Evolutionary conservation across 2,113 vertebrate species (phyloP).

Genomic region (Anoplopoma fimbria): DNA sequence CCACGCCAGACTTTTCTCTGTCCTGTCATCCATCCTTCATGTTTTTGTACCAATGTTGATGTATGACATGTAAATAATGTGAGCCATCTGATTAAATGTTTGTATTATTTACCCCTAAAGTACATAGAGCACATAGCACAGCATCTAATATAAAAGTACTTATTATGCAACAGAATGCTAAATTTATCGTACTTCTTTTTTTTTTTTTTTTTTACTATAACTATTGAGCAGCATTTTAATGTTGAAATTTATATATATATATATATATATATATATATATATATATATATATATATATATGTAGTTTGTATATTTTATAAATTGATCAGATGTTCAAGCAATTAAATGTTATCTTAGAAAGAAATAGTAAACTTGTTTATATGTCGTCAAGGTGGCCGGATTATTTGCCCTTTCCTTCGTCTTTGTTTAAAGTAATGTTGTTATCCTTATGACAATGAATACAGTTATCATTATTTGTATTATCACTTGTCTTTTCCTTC

Average conservation of each 20-base stretch:
- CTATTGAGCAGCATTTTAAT: not conserved
- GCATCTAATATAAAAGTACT: not conserved
- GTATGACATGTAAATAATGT: not conserved
- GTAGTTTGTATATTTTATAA: not conserved
- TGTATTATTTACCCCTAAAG: not conserved
- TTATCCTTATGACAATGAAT: not conserved
- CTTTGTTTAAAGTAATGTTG: not conserved
- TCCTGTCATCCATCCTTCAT: not conserved
- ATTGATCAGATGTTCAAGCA: too few species aligned
- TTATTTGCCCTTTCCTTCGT: not conserved
- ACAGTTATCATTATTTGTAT: not conserved
- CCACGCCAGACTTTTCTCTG: not conserved
- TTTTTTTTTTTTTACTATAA: not conserved
- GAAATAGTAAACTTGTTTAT: too few species aligned
- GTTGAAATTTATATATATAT: not conserved
- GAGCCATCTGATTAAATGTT: not conserved
- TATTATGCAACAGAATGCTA: not conserved
- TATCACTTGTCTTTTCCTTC: not conserved
- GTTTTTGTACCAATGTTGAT: not conserved
- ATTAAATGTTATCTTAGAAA: not conserved
- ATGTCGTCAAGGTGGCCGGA: too few species aligned
- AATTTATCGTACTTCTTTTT: not conserved
- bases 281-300: too few species aligned
- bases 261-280: too few species aligned
- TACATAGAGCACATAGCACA: not conserved